A percentile compares a stretch with the other conserved stretches of the same genome.
phyloP scores from a whole-genome alignment of 2,888 invertebrate species.

The Monochamus alternatus region DNA sequence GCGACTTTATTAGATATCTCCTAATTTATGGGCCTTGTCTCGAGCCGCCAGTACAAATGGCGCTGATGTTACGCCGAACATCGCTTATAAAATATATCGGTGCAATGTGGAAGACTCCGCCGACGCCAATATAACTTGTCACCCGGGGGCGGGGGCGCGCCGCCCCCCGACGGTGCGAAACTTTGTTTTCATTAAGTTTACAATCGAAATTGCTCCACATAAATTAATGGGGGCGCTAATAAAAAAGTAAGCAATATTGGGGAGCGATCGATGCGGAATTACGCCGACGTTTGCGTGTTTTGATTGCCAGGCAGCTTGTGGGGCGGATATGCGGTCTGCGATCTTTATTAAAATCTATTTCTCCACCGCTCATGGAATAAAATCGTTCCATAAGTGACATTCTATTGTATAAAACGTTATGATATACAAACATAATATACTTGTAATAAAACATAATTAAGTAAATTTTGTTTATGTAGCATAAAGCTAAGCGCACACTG shows the following conservation, averaged over 20 bases:
- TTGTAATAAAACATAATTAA: no score
- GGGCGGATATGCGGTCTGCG: not conserved
- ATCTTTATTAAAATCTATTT: slow-evolving; percentile 10
- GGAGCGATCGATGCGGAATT: slow-evolving; percentile 6
- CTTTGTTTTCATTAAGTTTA: slow-evolving; percentile 56
- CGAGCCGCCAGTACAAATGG: slow-evolving; percentile 67
- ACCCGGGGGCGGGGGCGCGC: slow-evolving; percentile 26
- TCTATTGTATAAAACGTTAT: no score
- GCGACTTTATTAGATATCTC: slow-evolving; percentile 72
- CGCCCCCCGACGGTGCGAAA: slow-evolving; percentile 50
- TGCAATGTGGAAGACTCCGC: slow-evolving; percentile 58
- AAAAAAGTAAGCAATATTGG: slow-evolving; percentile 48
- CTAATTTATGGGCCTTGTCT: slow-evolving; percentile 71
- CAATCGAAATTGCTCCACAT: slow-evolving; percentile 54
- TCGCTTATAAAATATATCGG: slow-evolving; percentile 64
- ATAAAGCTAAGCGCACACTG: no score
- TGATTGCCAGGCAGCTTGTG: not conserved
- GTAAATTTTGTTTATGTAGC: no score
- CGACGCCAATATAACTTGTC: slow-evolving; percentile 55
- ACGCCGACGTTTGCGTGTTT: slow-evolving; percentile 2
- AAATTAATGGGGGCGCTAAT: slow-evolving; percentile 53
- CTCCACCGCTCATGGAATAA: not conserved
- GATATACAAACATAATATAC: no score
- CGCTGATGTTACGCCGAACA: slow-evolving; percentile 63
- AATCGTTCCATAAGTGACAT: no score